These are phyloP conservation scores for Linepithema humile DNA, from an alignment of 1,140 invertebrate genomes.

Conservation along the genomic window DNA sequence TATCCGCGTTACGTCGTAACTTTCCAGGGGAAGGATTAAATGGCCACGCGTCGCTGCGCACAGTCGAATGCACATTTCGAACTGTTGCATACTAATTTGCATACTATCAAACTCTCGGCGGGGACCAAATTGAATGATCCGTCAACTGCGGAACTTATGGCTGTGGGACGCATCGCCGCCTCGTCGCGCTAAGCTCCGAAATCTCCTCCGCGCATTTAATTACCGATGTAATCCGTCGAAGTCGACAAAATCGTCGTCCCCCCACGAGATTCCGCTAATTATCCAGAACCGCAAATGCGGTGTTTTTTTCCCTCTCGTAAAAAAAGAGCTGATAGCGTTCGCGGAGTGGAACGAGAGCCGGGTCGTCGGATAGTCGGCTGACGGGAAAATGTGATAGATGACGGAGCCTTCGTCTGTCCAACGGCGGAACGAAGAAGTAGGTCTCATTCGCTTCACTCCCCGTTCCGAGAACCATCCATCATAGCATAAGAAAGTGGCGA, in stretches of 20 bases:
- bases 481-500: slow-evolving; percentile 67
- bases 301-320: neutral
- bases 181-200: slow-evolving; percentile 8
- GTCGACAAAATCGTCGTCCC: slow-evolving; percentile 1
- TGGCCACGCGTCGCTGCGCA: slow-evolving; percentile 43
- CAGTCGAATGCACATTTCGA: slow-evolving; percentile 56
- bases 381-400: slow-evolving; percentile 69
- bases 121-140: slow-evolving; percentile 69
- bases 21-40: slow-evolving; percentile 56
- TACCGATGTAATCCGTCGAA: neutral
- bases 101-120: slow-evolving; percentile 67
- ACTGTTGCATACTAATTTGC: slow-evolving; percentile 66
- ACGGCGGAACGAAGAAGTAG: slow-evolving; percentile 60
- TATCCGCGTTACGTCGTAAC: slow-evolving; percentile 54
- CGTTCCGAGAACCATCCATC: slow-evolving; percentile 69
- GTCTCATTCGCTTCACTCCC: slow-evolving; percentile 58
- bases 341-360: neutral
- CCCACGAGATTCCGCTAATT: neutral
- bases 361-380: slow-evolving; percentile 39
- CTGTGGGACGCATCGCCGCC: slow-evolving; percentile 24
- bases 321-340: neutral
- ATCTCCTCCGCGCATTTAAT: slow-evolving; percentile 14
- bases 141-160: slow-evolving; percentile 59
- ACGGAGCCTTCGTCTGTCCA: slow-evolving; percentile 56
- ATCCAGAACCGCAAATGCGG: neutral